Evolutionary conservation across 1,140 invertebrate genomes (phyloP), one percentile per base, ranked within the genome.

Genomic region (Zophobas atratus): DNA sequence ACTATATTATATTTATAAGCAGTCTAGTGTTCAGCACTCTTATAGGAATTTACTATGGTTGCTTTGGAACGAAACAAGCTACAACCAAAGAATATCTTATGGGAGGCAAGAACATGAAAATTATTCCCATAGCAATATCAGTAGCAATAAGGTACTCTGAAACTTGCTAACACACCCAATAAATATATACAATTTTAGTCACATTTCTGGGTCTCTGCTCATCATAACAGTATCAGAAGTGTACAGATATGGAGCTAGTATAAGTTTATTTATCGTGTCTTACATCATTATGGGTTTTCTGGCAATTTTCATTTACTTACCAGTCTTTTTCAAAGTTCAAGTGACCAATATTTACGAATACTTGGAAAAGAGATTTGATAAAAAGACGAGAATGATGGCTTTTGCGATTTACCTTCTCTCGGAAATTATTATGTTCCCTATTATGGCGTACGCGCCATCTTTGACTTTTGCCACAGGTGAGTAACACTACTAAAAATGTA

Each of bases 211-310:
- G 51, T 92, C 95, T 36, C 93, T 93, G 0, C 82, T 96, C 1
- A 87, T 96, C 0, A 94, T 93, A 1, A 90, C 93, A 35, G 94
- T 94, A 0, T 90, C 93, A 0, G 95, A 96, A 83, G 91, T 95
- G 73, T 96, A 96, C 79, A 84, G 88, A n/a, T 90, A 90, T 81
- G 94, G 94, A 0, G 91, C 91, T 1, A 90, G 93, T 81, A 93
- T 92, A 80, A 89, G 89, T 77, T 86, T 89, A 3, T 34, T 35
- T 33, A 20, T 4, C 34, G 1, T 51, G 0, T 60, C 55, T 0
- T 32, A 48, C 1, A 35, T 63, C 5, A 2, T 75, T 1, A 3
- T 49, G n/a, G 34, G 32, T 20, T 6, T 67, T 33, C 1, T 43
- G 38, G 57, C 48, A 38, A 5, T 35, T 46, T 89, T 86, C 60